Evolutionary conservation across 1,140 invertebrate species (phyloP).

Genomic region (Zaprionus inermis): DNA sequence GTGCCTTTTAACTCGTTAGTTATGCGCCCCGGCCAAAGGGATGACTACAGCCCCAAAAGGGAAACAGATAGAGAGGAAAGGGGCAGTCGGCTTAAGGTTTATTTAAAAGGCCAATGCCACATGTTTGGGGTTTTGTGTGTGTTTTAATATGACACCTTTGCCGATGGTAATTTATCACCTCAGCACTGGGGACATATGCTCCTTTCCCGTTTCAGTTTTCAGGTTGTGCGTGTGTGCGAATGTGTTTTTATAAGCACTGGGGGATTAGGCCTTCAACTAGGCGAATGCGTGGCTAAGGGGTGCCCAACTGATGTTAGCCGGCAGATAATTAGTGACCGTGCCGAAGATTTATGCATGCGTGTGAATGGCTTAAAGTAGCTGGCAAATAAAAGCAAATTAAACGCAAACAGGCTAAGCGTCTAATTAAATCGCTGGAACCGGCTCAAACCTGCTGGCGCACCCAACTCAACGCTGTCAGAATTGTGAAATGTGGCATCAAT

Average conservation of each 20-base stretch:
- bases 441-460: constrained; percentile 39
- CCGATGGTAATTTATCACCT: constrained; percentile 82
- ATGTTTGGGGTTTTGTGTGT: constrained; percentile 74
- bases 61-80: neutral
- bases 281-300: constrained; percentile 1
- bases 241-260: constrained; percentile 66
- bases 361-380: constrained; percentile 75
- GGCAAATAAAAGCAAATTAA: constrained; percentile 72
- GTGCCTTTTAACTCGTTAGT: constrained; percentile 73
- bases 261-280: constrained; percentile 65
- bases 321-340: constrained; percentile 74
- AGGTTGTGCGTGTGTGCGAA: constrained; percentile 1
- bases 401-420: constrained; percentile 75
- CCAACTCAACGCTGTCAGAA: constrained; percentile 55
- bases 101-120: constrained; percentile 79
- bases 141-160: constrained; percentile 81
- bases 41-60: constrained; percentile 11
- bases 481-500: constrained; percentile 67
- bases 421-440: constrained; percentile 69
- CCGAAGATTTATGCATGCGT: constrained; percentile 78
- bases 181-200: constrained; percentile 74
- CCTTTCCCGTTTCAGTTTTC: neutral
- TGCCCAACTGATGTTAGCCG: constrained; percentile 69
- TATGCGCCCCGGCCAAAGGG: constrained; percentile 52
- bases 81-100: constrained; percentile 70